Base-by-base conservation (phyloP, 2,888 invertebrate species). In the Malthinus seriepunctatus region DNA sequence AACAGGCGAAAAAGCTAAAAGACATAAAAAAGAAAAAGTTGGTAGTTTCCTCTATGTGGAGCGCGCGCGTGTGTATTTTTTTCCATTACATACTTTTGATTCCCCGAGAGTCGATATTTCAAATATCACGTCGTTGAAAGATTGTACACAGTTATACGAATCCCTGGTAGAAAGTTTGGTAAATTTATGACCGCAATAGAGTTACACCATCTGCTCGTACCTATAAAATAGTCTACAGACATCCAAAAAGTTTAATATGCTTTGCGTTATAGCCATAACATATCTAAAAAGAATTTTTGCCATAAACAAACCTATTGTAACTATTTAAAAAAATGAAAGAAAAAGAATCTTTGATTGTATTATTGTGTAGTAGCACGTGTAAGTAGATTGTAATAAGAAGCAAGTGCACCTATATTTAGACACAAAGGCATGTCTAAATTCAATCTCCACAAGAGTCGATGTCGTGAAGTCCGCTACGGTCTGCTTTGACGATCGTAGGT, bases 151-250 rank as follows among this genome's bases (percentile, higher is more conserved):
- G 70, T 69, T 69, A 68, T 69, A 67, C 66, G 69, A 66, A 72
- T 72, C 63, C 39, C 70, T 67, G 71, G 71, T 70, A 67, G 70
- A 72, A 72, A 72, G 66, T 14, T 69, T 67, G 71, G 69, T 60
- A 67, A 69, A 73, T 73, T 73, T 73, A 73, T 64, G 71, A 73
- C 72, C 71, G 73, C 73, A 73, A 73, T 73, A 71, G 73, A 72
- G 67, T 62, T 63, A 64, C 73, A 69, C 69, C 72, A 73, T 72
- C 72, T 73, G 73, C 60, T 63, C n/a, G 35, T 57, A 51, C 56
- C 60, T 64, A 66, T 66, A 66, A 66, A 66, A 63, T 63, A 63
- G 63, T 60, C 64, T 56, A 54, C 62, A 62, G 63, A 60, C 62
- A 65, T 61, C 56, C 51, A 49, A 52, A 60, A 56, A 56, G 56